Evolutionary conservation across 2,888 invertebrate species (phyloP).

Genomic region (Magallana nippona): DNA sequence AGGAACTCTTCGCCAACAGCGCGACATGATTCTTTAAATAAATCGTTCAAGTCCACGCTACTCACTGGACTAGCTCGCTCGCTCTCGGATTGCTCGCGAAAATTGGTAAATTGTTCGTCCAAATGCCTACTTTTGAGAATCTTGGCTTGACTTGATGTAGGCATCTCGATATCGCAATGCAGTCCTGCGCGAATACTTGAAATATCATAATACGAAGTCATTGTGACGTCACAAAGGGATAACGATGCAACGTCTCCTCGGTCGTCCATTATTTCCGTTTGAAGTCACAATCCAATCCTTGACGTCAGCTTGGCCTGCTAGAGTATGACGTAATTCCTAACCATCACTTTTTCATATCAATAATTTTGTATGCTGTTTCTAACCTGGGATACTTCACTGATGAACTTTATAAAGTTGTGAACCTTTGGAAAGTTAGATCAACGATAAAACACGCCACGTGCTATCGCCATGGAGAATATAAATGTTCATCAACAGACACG

Average conservation of each 20-base stretch:
- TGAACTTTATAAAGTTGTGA: too few relatives aligned
- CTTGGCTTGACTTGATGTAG: constrained; percentile 52
- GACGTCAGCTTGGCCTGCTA: too few relatives aligned
- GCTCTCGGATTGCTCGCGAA: not conserved
- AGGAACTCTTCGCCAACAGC: constrained; percentile 22
- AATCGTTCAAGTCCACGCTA: constrained; percentile 47
- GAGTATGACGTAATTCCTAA: too few relatives aligned
- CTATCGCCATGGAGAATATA: too few relatives aligned
- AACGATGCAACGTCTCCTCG: not conserved
- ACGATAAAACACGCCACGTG: too few relatives aligned
- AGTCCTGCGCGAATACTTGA: not conserved
- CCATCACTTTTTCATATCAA: too few relatives aligned
- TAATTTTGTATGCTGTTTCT: too few relatives aligned
- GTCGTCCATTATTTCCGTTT: too few relatives aligned
- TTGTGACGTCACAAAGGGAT: not conserved
- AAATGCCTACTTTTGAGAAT: constrained; percentile 39
- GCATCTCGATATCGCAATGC: constrained; percentile 39
- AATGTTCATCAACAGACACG: too few relatives aligned
- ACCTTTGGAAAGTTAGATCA: too few relatives aligned
- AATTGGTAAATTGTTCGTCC: not conserved
- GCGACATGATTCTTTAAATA: constrained; percentile 36
- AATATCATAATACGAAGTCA: not conserved
- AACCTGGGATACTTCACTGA: too few relatives aligned
- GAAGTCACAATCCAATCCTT: too few relatives aligned
- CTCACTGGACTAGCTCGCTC: constrained; percentile 25